Evolutionary conservation across 2,888 invertebrate species (phyloP), one percentile per base, ranked within the genome.

Genomic region (Desoria tigrina): DNA sequence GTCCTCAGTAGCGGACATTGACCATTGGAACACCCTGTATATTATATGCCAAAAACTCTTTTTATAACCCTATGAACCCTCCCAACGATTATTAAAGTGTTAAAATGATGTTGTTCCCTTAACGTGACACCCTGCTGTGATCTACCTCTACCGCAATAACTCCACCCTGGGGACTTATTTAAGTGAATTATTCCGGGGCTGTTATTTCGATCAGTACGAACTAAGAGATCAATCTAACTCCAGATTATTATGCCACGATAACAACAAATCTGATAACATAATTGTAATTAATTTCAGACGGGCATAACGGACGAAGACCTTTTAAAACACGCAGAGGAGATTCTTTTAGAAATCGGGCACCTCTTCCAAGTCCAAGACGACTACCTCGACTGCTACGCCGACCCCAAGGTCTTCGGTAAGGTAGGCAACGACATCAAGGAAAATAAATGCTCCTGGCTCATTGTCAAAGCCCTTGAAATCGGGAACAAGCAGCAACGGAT

Each of bases 321-420:
- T 61, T 92, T 92, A 77, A 84, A 89, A 69, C 90, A 92, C 79
- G 91, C 92, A 0, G 90, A 91, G 80, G 88, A 86, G 0, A 90
- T 97, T 74, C 18, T 95, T 1, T 79, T 95, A 49, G 88, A 94
- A 81, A 93, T 98, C 87, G 98, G 98, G 39, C 90, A 92, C 77
- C 92, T 94, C 79, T 98, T 89, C 82, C 98, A 98, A 85, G 90
- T 94, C 50, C 93, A 93, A 39, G 91, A 94, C 79, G 94, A 94
- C 79, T 93, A 87, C 81, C 82, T 94, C 42, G 95, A 96, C 79
- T 93, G 91, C 78, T 98, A 89, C 79, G 96, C 94, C 0, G 88
- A 94, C 79, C 86, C 90, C 23, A 83, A 85, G 7, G 84, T 90
- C 2, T 94, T 89, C 0, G 98, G 97, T 7, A 98, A 96, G 82